Percentiles rank a stretch among this genome's conserved stretches.
Evolutionary conservation across 2,113 vertebrate species (phyloP).

Genomic region (Natator depressus): DNA sequence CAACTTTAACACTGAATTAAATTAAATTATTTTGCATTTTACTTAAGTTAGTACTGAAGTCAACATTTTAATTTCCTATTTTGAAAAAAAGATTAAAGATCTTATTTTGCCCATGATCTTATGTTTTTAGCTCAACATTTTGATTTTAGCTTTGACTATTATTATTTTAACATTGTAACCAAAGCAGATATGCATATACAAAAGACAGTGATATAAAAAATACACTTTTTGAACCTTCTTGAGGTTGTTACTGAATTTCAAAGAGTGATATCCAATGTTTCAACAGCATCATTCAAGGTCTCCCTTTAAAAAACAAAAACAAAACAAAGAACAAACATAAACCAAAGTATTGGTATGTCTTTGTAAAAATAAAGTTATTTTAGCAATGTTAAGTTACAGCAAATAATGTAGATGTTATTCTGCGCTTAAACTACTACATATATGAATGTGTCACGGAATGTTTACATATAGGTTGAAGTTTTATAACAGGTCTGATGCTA

Average conservation of each 20-base stretch:
- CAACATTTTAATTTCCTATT: neutral
- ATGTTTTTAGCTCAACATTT: neutral
- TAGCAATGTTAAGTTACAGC: neutral
- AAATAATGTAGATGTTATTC: conserved; percentile 28
- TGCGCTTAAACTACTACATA: conserved; percentile 36
- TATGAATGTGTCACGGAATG: conserved; percentile 56
- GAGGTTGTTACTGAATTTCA: neutral
- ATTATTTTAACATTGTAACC: neutral
- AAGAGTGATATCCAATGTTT: neutral
- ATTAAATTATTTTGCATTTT: neutral
- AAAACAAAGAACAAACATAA: neutral
- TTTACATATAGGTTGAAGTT: conserved; percentile 59
- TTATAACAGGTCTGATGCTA: conserved; percentile 71
- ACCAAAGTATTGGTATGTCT: neutral
- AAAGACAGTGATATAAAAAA: neutral
- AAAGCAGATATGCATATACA: neutral
- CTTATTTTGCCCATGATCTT: neutral
- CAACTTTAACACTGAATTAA: neutral
- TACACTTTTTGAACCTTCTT: neutral
- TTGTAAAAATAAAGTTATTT: neutral
- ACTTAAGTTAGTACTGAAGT: neutral
- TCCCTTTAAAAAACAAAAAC: neutral
- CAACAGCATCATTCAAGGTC: neutral
- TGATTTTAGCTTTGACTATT: neutral
- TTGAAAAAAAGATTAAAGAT: neutral